Percentiles rank a stretch among this genome's conserved stretches.
Conservation (phyloP, 2,797 vertebrate genomes). For the Strix occidentalis region DNA sequence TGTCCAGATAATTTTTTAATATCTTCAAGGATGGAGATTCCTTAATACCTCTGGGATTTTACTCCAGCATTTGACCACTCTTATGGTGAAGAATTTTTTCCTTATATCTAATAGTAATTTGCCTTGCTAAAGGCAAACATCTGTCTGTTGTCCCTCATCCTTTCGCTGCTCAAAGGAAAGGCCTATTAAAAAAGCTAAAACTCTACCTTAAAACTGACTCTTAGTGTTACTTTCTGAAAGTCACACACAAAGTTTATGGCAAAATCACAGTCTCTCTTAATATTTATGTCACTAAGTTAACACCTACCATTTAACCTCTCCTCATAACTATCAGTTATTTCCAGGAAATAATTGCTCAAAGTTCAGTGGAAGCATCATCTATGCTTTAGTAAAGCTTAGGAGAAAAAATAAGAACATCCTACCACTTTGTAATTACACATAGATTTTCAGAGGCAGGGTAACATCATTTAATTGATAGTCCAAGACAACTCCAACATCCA, state of each 20-base stretch:
- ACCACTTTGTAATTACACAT: background rate
- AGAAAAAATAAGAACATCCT: background rate
- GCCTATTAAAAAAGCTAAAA: background rate
- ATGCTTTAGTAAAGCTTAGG: background rate
- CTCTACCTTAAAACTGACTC: background rate
- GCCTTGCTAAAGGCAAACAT: background rate
- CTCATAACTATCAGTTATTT: background rate
- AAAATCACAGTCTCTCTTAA: background rate
- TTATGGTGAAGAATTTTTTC: accelerated
- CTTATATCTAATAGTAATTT: background rate
- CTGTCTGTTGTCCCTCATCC: background rate
- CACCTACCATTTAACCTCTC: background rate
- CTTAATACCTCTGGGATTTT: background rate
- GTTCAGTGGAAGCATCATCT: background rate
- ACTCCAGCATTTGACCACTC: background rate
- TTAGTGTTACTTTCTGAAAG: background rate
- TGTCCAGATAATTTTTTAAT: background rate
- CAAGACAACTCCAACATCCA: background rate
- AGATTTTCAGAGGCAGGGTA: background rate
- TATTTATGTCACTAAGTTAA: background rate
- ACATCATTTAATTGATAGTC: too few relatives aligned
- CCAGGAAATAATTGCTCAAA: background rate
- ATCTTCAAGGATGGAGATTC: background rate
- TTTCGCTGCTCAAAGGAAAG: background rate
- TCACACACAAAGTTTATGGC: background rate